Percentiles rank a stretch among this genome's conserved stretches.
phyloP scores from a whole-genome alignment of 2,113 vertebrate genomes.

The Rhineura floridana region DNA sequence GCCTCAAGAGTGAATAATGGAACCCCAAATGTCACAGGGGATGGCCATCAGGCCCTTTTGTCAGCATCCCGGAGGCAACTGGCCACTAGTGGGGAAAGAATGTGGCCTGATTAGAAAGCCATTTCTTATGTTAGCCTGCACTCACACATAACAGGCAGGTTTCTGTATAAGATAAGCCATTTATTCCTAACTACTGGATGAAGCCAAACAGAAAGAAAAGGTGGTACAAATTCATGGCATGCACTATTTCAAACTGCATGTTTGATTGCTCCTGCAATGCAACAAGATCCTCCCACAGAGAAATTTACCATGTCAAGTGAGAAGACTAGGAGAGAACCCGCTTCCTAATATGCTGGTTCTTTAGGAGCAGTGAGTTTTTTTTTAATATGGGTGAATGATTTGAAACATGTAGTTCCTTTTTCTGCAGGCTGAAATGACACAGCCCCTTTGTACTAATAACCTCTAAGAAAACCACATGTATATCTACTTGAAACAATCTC shows the following conservation, averaged over 20 bases:
- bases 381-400: too few relatives aligned
- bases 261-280: neutral
- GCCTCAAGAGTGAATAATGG: neutral
- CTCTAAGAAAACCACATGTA: neutral
- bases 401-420: neutral
- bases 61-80: neutral
- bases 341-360: neutral
- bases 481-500: too few relatives aligned
- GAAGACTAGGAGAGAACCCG: neutral
- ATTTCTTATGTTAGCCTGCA: neutral
- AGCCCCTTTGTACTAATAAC: neutral
- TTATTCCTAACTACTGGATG: neutral
- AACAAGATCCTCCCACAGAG: neutral
- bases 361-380: neutral
- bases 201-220: neutral
- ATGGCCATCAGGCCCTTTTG: neutral
- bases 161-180: neutral
- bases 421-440: neutral
- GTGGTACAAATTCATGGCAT: neutral
- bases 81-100: neutral
- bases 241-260: neutral
- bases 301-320: neutral
- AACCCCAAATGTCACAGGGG: neutral
- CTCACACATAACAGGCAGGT: neutral
- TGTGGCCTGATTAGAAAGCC: neutral